These are phyloP conservation scores for Andricus quercusramuli DNA, from an alignment of 2,888 invertebrate genomes.

Conservation along the genomic window DNA sequence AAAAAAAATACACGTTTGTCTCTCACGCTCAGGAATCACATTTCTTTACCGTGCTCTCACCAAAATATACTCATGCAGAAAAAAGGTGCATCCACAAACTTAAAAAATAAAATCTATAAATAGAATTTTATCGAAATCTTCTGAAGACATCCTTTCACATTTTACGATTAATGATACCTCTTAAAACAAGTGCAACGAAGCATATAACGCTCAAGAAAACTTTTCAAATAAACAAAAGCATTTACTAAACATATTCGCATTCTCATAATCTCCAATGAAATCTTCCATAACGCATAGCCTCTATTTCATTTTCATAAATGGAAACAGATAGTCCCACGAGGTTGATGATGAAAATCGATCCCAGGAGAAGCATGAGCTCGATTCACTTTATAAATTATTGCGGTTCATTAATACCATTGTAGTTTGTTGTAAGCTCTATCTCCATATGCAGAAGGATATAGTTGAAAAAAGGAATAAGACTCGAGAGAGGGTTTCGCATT, in stretches of 20 bases:
- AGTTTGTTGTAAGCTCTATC: conserved; percentile 23
- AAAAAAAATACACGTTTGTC: conserved; percentile 19
- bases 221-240: not conserved
- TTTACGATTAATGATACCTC: too few species aligned
- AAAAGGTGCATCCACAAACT: not conserved
- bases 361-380: conserved; percentile 24
- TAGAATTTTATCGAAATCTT: too few species aligned
- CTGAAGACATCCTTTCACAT: too few species aligned
- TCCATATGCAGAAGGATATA: not conserved
- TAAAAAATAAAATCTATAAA: too few species aligned
- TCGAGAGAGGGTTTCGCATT: conserved; percentile 35
- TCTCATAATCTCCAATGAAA: conserved; percentile 14
- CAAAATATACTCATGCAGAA: not conserved
- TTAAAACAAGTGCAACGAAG: too few species aligned
- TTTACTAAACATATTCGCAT: not conserved
- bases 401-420: conserved; percentile 37
- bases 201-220: not conserved
- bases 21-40: conserved; percentile 33
- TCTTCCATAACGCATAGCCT: conserved; percentile 18
- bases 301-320: conserved; percentile 27
- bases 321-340: conserved; percentile 33
- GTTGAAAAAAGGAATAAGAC: not conserved
- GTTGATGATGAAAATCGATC: conserved; percentile 36
- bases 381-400: conserved; percentile 28
- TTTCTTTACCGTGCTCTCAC: conserved; percentile 1